A percentile compares a stretch with the other conserved stretches of the same genome.
Evolutionary conservation across 2,113 vertebrate species (phyloP).

Genomic region (Haliaeetus leucogaster): DNA sequence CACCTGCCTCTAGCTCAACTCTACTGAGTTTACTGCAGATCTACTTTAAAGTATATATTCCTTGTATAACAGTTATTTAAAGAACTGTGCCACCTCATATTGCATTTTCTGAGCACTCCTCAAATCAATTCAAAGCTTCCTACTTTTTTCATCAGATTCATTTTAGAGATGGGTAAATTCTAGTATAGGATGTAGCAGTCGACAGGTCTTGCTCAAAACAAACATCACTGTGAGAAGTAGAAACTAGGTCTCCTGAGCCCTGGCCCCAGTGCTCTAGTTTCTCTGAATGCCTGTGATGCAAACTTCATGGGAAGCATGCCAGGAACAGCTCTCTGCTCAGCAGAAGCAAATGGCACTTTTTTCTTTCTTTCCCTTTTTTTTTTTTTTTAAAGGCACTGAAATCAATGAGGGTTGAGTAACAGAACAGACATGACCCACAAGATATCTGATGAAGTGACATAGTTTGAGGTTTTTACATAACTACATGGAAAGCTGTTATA

Average conservation of each 20-base stretch:
- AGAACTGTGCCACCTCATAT: not conserved
- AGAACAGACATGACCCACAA: not conserved
- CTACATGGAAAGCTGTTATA: not conserved
- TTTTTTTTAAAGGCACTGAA: not conserved
- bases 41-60: not conserved
- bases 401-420: not conserved
- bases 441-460: not conserved
- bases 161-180: not conserved
- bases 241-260: not conserved
- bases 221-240: not conserved
- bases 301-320: not conserved
- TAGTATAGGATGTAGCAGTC: not conserved
- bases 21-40: not conserved
- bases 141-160: not conserved
- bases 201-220: not conserved
- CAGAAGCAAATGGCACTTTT: not conserved
- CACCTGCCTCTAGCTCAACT: not conserved
- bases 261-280: not conserved
- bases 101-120: not conserved
- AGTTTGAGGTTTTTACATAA: not conserved
- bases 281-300: not conserved
- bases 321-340: not conserved
- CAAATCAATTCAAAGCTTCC: not conserved
- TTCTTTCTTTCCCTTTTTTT: too few relatives aligned
- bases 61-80: not conserved